Conservation (phyloP, 2,888 invertebrate genomes). For the Eulithis testata region DNA sequence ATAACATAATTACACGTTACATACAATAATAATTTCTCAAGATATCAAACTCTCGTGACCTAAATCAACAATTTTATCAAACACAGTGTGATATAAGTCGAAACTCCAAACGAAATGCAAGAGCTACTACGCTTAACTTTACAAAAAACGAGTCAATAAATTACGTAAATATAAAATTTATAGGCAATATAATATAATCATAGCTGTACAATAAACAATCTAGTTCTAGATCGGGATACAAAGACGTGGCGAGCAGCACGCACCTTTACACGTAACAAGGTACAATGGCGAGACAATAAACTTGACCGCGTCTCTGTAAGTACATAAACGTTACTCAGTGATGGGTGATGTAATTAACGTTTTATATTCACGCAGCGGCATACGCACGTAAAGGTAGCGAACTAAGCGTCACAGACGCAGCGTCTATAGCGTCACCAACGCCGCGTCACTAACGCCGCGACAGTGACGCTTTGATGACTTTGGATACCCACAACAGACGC, state of each 20-base stretch:
- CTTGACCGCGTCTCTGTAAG: too few species aligned
- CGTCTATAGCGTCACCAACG: too few species aligned
- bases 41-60: conserved; percentile 79
- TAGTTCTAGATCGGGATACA: conserved; percentile 45
- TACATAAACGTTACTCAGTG: too few species aligned
- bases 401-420: too few species aligned
- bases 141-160: conserved; percentile 78
- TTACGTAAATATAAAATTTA: conserved; percentile 80
- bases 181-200: conserved; percentile 68
- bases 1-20: conserved; percentile 84
- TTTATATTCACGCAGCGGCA: too few species aligned
- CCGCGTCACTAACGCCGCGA: too few species aligned
- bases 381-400: too few species aligned
- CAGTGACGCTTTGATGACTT: too few species aligned
- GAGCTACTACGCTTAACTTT: conserved; percentile 69
- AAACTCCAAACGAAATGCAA: conserved; percentile 79
- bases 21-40: conserved; percentile 83
- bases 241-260: conserved; percentile 30
- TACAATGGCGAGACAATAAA: too few species aligned
- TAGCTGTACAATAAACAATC: conserved; percentile 74
- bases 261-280: not conserved
- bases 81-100: conserved; percentile 74
- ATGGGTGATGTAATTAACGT: too few species aligned
- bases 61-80: conserved; percentile 74
- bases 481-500: too few species aligned